Conservation (phyloP, 2,113 vertebrate genomes). For the Helogale parvula region DNA sequence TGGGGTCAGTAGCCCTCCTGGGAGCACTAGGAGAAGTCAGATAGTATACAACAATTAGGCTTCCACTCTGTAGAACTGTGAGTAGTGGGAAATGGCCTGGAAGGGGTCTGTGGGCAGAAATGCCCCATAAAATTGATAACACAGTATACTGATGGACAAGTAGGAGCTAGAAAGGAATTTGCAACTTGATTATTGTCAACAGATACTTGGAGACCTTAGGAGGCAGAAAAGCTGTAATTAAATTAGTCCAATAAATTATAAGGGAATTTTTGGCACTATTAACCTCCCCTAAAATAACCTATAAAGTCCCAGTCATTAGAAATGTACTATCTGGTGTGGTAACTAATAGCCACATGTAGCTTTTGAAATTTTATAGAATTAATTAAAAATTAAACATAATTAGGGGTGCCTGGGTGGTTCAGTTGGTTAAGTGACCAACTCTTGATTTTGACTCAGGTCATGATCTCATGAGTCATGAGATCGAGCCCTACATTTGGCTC, state of each 20-base stretch:
- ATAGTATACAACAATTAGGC: background rate
- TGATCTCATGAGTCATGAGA: background rate
- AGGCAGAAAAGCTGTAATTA: background rate
- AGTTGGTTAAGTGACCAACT: background rate
- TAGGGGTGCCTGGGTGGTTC: background rate
- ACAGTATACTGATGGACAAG: background rate
- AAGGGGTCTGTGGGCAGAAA: background rate
- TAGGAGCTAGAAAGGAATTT: background rate
- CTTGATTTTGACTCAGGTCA: background rate
- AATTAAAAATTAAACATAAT: conserved; percentile 20
- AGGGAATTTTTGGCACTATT: background rate
- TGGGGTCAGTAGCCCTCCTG: background rate
- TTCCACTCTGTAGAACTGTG: background rate
- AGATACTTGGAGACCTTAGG: background rate
- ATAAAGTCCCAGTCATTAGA: background rate
- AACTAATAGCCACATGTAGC: background rate
- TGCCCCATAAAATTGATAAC: background rate
- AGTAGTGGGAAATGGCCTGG: background rate
- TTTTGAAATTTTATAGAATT: conserved; percentile 36
- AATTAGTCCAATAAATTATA: background rate
- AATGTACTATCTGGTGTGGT: background rate
- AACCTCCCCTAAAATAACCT: background rate
- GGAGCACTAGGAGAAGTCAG: background rate
- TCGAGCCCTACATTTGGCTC: background rate
- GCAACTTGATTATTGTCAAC: background rate